phyloP scores from a whole-genome alignment of 2,888 invertebrate genomes.

The Cheilosia vulpina region DNA sequence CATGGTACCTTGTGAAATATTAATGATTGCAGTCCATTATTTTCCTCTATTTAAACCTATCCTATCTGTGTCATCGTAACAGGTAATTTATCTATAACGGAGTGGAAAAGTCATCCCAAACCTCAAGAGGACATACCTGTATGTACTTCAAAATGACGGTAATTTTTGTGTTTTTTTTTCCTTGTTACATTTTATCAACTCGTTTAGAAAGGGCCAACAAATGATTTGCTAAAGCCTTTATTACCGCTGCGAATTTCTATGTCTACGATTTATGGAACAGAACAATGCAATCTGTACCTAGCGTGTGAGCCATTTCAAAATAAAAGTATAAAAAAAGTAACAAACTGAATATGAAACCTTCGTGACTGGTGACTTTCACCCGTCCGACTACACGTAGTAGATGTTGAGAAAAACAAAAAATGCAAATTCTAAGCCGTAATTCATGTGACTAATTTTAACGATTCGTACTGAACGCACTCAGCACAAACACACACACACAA shows the following conservation, averaged over 20 bases:
- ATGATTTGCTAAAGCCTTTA: conserved; percentile 45
- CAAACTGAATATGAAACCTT: conserved; percentile 2
- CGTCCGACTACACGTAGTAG: conserved; percentile 34
- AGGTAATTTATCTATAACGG: conserved; percentile 66
- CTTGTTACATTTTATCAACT: not conserved
- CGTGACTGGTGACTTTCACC: conserved; percentile 69
- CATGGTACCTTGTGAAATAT: conserved; percentile 64
- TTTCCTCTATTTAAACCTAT: conserved; percentile 40
- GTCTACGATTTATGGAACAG: conserved; percentile 47
- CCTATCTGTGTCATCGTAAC: conserved; percentile 62
- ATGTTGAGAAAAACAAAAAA: conserved; percentile 68
- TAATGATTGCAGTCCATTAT: conserved; percentile 59
- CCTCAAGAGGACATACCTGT: not conserved
- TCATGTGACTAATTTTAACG: conserved; percentile 58
- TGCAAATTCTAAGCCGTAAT: conserved; percentile 60
- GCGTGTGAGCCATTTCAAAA: conserved; percentile 37
- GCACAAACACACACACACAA: conserved; percentile 10
- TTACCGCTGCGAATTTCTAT: conserved; percentile 41
- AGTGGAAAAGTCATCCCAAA: conserved; percentile 38
- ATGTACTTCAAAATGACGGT: not conserved
- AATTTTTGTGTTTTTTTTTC: not conserved
- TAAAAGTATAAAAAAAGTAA: not conserved
- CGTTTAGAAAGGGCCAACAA: conserved; percentile 4
- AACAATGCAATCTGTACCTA: conserved; percentile 54
- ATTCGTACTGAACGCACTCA: conserved; percentile 58